These are phyloP conservation scores for Mystacides longicornis DNA, from an alignment of 2,888 invertebrate genomes.

Conservation along the genomic window DNA sequence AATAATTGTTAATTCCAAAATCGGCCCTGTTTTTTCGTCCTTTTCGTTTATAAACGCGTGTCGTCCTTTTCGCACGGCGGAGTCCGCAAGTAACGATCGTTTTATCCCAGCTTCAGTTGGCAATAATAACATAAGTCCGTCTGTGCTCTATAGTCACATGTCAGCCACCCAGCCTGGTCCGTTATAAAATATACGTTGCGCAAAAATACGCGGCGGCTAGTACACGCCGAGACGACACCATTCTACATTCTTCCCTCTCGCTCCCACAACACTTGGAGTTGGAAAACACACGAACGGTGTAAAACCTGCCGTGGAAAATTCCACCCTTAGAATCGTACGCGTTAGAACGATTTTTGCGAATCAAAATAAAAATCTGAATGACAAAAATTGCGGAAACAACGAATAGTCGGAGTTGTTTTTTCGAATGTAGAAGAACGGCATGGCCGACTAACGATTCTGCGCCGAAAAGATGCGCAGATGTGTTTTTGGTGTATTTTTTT, in stretches of 20 bases:
- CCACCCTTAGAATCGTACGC: not conserved
- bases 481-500: slow-evolving; percentile 52
- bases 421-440: slow-evolving; percentile 13
- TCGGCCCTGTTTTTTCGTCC: slow-evolving; percentile 14
- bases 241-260: slow-evolving; percentile 9
- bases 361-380: not conserved
- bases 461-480: slow-evolving; percentile 54
- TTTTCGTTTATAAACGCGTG: slow-evolving; percentile 14
- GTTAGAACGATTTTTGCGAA: not conserved
- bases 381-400: slow-evolving; percentile 6
- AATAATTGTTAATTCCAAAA: not conserved
- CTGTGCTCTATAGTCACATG: slow-evolving; percentile 6
- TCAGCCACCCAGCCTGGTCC: slow-evolving; percentile 18
- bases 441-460: slow-evolving; percentile 46
- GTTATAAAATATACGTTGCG: slow-evolving; percentile 24
- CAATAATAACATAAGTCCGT: slow-evolving; percentile 14
- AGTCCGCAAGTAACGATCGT: slow-evolving; percentile 38
- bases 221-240: slow-evolving; percentile 11
- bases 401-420: not conserved
- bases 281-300: not conserved
- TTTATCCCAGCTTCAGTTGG: slow-evolving; percentile 40
- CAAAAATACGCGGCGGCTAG: slow-evolving; percentile 23
- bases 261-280: slow-evolving; percentile 11
- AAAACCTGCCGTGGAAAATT: slow-evolving; percentile 6
- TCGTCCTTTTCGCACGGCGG: slow-evolving; percentile 20